A percentile compares a stretch with the other conserved stretches of the same genome.
phyloP scores from a whole-genome alignment of 1,140 invertebrate species.

The Paraescarpia echinospica region DNA sequence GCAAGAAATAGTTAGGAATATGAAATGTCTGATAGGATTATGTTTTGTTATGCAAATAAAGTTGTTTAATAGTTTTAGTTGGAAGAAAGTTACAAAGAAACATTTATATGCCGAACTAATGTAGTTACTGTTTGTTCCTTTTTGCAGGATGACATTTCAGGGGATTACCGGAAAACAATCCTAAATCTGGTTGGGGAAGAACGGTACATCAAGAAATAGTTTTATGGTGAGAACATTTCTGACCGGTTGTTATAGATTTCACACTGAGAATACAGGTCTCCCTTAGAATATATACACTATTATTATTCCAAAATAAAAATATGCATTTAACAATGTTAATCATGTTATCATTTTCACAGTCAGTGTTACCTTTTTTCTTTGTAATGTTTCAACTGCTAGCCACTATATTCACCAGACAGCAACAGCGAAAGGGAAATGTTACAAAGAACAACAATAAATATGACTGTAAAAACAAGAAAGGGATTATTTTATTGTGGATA shows the following conservation, averaged over 20 bases:
- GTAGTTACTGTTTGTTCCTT: background rate
- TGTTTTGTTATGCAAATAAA: background rate
- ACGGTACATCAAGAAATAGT: slow-evolving; percentile 17
- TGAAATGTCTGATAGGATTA: background rate
- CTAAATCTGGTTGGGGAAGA: slow-evolving; percentile 16
- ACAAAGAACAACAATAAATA: too few species aligned
- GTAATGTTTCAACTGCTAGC: too few species aligned
- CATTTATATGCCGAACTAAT: background rate
- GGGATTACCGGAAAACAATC: slow-evolving; percentile 13
- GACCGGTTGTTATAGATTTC: background rate
- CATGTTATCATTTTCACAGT: background rate
- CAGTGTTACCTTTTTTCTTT: background rate
- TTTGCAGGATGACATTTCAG: slow-evolving; percentile 15
- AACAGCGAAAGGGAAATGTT: too few species aligned
- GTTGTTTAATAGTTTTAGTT: background rate
- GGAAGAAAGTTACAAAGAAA: background rate
- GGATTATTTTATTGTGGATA: too few species aligned
- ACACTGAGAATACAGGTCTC: background rate
- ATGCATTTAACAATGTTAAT: background rate
- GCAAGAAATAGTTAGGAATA: background rate
- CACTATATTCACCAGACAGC: too few species aligned
- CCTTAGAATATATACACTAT: background rate
- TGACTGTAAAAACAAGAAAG: too few species aligned
- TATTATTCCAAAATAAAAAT: background rate
- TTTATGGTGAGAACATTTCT: background rate